These are phyloP conservation scores for Lycaon pictus DNA, from an alignment of 2,113 vertebrate genomes.

Conservation along the genomic window DNA sequence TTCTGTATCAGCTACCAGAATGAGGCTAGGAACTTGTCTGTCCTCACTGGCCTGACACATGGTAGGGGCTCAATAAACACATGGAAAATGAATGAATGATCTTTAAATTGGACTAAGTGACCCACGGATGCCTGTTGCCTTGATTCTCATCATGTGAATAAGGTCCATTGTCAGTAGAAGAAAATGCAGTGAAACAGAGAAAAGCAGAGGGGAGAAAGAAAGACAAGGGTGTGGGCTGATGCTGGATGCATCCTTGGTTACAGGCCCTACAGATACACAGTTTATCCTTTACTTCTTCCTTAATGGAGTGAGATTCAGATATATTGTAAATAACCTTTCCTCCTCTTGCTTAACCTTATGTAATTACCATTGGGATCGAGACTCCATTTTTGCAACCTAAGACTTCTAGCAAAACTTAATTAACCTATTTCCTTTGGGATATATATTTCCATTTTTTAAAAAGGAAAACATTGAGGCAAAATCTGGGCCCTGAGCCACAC, in stretches of 20 bases:
- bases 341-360: not conserved
- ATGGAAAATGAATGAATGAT: not conserved
- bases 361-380: not conserved
- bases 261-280: not conserved
- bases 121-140: not conserved
- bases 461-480: not conserved
- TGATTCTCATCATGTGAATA: not conserved
- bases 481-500: not conserved
- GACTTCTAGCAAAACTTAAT: not conserved
- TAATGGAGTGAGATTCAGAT: not conserved
- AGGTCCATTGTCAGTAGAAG: not conserved
- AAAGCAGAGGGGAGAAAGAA: not conserved
- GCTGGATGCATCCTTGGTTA: not conserved
- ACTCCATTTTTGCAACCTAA: not conserved
- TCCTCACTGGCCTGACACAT: not conserved
- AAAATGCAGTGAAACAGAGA: not conserved
- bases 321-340: not conserved
- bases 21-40: not conserved
- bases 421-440: not conserved
- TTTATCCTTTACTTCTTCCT: conserved; percentile 7
- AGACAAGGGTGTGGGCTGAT: not conserved
- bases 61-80: not conserved
- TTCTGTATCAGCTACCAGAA: not conserved
- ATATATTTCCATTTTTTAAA: not conserved
- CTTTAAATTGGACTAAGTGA: not conserved